These are phyloP conservation scores for Macrobrachium nipponense DNA, from an alignment of 1,140 invertebrate genomes.

Conservation along the genomic window DNA sequence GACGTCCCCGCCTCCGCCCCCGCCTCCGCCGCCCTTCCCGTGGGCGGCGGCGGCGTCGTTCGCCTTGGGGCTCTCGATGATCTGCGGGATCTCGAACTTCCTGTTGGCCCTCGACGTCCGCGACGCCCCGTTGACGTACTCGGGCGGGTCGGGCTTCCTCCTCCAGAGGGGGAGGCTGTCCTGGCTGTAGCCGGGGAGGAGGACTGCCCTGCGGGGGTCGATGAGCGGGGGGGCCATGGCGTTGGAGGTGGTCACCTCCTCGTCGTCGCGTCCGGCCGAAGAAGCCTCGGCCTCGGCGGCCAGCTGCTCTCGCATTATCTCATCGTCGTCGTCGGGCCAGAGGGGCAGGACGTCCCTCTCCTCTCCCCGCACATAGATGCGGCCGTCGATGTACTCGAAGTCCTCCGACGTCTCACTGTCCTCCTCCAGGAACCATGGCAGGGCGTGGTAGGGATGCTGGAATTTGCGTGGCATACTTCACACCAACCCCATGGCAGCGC, in stretches of 20 bases:
- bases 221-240: slow-evolving; percentile 28
- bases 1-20: no score
- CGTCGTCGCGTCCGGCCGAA: background rate
- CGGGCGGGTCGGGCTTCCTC: slow-evolving; percentile 14
- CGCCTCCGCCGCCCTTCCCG: background rate
- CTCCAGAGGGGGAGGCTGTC: slow-evolving; percentile 35
- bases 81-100: slow-evolving; percentile 19
- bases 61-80: background rate
- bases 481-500: background rate
- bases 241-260: background rate
- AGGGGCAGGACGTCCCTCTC: slow-evolving; percentile 15
- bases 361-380: background rate
- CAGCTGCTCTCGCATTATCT: background rate
- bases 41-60: background rate
- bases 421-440: slow-evolving; percentile 50
- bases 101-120: background rate
- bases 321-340: slow-evolving; percentile 27
- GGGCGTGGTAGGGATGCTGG: slow-evolving; percentile 49
- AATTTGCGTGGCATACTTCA: slow-evolving; percentile 44
- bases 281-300: background rate
- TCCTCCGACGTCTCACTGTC: slow-evolving; percentile 39
- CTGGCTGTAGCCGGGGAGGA: slow-evolving; percentile 38
- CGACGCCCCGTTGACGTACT: slow-evolving; percentile 35
- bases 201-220: slow-evolving; percentile 42
- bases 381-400: slow-evolving; percentile 39